Evolutionary conservation across 2,888 invertebrate genomes (phyloP).

Genomic region (Spodoptera picta): DNA sequence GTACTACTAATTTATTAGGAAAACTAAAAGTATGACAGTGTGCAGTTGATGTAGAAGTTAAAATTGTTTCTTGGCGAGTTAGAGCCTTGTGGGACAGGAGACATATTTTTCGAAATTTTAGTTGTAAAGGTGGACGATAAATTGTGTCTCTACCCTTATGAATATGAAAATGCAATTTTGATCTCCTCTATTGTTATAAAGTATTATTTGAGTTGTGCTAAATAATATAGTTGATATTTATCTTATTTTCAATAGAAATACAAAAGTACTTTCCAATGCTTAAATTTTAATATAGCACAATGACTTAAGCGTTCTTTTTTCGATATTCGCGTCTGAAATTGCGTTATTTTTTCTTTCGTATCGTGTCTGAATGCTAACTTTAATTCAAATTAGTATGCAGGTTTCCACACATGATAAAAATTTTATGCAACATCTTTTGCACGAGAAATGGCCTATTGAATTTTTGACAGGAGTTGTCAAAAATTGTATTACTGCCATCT

Average conservation of each 20-base stretch:
- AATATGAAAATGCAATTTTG: constrained; percentile 3
- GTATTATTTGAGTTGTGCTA: background rate
- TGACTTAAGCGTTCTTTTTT: too few relatives aligned
- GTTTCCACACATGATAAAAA: too few relatives aligned
- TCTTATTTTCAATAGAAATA: too few relatives aligned
- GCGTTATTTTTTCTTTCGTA: too few relatives aligned
- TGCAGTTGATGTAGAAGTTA: constrained; percentile 51
- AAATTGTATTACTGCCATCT: constrained; percentile 33
- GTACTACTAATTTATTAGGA: constrained; percentile 75
- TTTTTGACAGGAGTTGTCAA: background rate
- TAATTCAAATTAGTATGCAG: too few relatives aligned
- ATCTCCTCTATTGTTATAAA: constrained; percentile 5
- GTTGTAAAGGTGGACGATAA: constrained; percentile 19
- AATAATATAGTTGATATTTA: too few relatives aligned
- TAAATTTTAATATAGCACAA: too few relatives aligned
- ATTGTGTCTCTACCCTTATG: constrained; percentile 14
- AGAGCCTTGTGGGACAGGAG: constrained; percentile 26
- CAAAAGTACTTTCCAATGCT: too few relatives aligned
- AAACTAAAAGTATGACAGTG: constrained; percentile 68
- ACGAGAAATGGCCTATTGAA: background rate
- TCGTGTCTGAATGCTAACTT: too few relatives aligned
- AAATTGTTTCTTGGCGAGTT: constrained; percentile 54
- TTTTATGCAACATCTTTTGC: too few relatives aligned
- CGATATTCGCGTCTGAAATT: too few relatives aligned
- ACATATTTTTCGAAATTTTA: constrained; percentile 36